Base-by-base conservation (phyloP, 2,888 invertebrate species). In the Chalcosyrphus nemorum region DNA sequence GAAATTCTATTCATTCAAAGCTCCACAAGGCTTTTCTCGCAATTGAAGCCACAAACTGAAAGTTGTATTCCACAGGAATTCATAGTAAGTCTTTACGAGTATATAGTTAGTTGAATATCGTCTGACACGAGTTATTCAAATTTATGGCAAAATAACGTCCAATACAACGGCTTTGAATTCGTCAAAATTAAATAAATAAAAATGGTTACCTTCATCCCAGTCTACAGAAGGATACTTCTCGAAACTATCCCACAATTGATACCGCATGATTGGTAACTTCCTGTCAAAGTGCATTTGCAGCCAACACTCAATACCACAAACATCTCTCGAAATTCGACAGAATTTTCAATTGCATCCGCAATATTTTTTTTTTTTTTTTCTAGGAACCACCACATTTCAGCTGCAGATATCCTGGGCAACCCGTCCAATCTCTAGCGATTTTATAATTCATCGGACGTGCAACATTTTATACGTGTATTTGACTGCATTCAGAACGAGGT, bases 371-470 rank as follows among this genome's bases (percentile, higher is more conserved):
- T n/a, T n/a, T n/a, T n/a, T n/a, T n/a, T 21, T 68, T 43, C 27
- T 45, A 35, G 9, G 29, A 63, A 38, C 57, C 47, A 13, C 32
- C 27, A 24, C 27, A 59, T 52, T 76, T 78, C 66, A 68, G 56
- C 71, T 29, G 41, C 66, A n/a, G n/a, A n/a, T n/a, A n/a, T n/a
- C n/a, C n/a, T n/a, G n/a, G n/a, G n/a, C n/a, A n/a, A n/a, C n/a
- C 50, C 15, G 15, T 17, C 54, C 15, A 15, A 15, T 38, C 9
- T 4, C 7, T 13, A 43, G 56, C 61, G 47, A 45, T 63, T 78
- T 63, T 78, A 68, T 63, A 68, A 72, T 78, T 72, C 66, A 78
- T 78, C 50, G 68, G 71, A 81, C 81, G 81, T 71, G 76, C 50
- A 57, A 35, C 70, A 81, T 71, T 75, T 81, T 75, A 75, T 68